These are phyloP conservation scores for Protophormia terraenovae DNA, from an alignment of 2,888 invertebrate species.

Conservation along the genomic window DNA sequence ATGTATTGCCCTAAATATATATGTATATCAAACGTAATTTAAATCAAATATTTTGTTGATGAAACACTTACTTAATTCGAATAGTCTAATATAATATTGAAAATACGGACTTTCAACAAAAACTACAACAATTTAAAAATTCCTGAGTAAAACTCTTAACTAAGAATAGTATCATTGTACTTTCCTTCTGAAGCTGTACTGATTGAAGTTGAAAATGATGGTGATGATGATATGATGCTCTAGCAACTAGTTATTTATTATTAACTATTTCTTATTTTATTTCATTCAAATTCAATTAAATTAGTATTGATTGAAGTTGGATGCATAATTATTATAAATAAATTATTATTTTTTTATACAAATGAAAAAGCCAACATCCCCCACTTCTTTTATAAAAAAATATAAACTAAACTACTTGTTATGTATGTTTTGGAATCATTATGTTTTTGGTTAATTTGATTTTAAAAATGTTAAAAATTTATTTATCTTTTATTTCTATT, in stretches of 20 bases:
- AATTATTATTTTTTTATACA: not conserved
- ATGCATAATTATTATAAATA: not conserved
- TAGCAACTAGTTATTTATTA: slow-evolving; percentile 31
- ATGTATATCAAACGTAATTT: slow-evolving; percentile 26
- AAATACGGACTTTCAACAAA: slow-evolving; percentile 25
- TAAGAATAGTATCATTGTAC: slow-evolving; percentile 20
- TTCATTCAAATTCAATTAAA: slow-evolving; percentile 7
- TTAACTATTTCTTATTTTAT: slow-evolving; percentile 5
- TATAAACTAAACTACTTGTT: not conserved
- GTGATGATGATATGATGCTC: not conserved
- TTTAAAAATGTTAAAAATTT: slow-evolving; percentile 26
- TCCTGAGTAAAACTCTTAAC: slow-evolving; percentile 52
- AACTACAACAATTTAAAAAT: slow-evolving; percentile 37
- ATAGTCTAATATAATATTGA: slow-evolving; percentile 22
- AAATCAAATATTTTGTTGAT: slow-evolving; percentile 12
- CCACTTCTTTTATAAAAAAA: not conserved
- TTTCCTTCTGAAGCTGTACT: slow-evolving; percentile 13
- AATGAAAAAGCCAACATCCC: not conserved
- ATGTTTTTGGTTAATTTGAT: slow-evolving; percentile 10
- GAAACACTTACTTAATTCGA: slow-evolving; percentile 22
- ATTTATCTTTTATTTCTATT: slow-evolving; percentile 19
- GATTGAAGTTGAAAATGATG: not conserved
- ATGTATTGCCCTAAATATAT: slow-evolving; percentile 48
- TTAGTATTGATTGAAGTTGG: not conserved
- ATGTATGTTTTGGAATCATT: slow-evolving; percentile 23